Conservation (phyloP, 2,113 vertebrate species). For the Tringa solitaria region DNA sequence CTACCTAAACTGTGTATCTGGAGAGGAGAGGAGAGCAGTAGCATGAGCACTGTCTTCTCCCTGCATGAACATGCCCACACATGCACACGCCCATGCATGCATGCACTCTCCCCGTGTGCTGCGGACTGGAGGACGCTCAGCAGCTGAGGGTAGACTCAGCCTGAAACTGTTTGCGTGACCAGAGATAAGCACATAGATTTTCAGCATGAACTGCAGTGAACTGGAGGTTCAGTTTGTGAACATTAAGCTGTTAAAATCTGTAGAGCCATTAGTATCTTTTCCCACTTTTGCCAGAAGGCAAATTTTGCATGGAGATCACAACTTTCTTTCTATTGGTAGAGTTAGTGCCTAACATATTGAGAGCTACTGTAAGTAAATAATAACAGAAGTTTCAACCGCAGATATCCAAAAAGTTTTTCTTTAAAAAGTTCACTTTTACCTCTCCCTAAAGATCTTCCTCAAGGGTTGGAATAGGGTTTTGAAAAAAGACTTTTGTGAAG, state of each 20-base stretch:
- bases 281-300: not conserved
- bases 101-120: fast-evolving
- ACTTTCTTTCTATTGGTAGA: not conserved
- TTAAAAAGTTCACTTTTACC: not conserved
- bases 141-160: not conserved
- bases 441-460: not conserved
- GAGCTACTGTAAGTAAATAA: not conserved
- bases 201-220: not conserved
- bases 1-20: not conserved
- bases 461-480: not conserved
- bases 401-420: not conserved
- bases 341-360: not conserved
- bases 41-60: not conserved
- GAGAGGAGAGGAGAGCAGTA: not conserved
- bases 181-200: not conserved
- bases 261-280: not conserved
- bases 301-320: not conserved
- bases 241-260: not conserved
- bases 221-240: not conserved
- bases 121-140: fast-evolving
- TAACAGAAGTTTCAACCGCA: not conserved
- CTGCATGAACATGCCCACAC: fast-evolving
- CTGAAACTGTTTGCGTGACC: not conserved
- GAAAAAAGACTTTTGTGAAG: not conserved
- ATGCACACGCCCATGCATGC: fast-evolving